Evolutionary conservation across 2,888 invertebrate genomes (phyloP), one percentile per base, ranked within the genome.

Genomic region (Ditula angustiorana): DNA sequence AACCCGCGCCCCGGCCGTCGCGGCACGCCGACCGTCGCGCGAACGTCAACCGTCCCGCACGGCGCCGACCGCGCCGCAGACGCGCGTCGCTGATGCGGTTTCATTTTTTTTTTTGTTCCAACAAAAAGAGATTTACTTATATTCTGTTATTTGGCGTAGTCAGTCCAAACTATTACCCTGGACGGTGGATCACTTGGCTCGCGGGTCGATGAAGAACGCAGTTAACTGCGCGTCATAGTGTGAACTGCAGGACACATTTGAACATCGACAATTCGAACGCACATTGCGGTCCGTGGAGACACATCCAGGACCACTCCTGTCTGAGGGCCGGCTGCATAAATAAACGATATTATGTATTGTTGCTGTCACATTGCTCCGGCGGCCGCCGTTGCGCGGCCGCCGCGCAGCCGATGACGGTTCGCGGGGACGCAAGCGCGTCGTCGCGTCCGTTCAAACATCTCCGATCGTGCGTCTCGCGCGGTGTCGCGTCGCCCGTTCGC

Each of bases 231-330:
- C 79, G 85, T 78, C 80, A 82, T 79, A 83, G 77, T 89, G 87
- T 89, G 88, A 90, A 85, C 80, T 87, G 90, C 90, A 91, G 87
- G 85, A 91, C 90, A 92, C 93, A 90, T 75, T 72, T 90, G 90
- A 95, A 89, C 94, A 94, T 94, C 92, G 93, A 94, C 90, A 88
- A 88, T 93, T 94, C 86, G 93, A 94, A 94, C 93, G 94, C 94
- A 94, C 84, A 93, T 94, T 89, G 93, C 93, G 90, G n/a, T n/a
- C 93, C 93, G 94, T 94, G 94, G 94, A 93, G 94, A 93, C 93
- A 94, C 92, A 94, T 93, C 93, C 94, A n/a, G 35, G 35, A n/a
- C n/a, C 35, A 35, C n/a, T 11, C 35, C 86, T 85, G 35, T 35
- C 35, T n/a, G 35, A 35, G 35, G 30, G 30, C 30, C 30, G 30